Evolutionary conservation across 2,888 invertebrate genomes (phyloP).

Genomic region (Acanthoscelides obtectus): DNA sequence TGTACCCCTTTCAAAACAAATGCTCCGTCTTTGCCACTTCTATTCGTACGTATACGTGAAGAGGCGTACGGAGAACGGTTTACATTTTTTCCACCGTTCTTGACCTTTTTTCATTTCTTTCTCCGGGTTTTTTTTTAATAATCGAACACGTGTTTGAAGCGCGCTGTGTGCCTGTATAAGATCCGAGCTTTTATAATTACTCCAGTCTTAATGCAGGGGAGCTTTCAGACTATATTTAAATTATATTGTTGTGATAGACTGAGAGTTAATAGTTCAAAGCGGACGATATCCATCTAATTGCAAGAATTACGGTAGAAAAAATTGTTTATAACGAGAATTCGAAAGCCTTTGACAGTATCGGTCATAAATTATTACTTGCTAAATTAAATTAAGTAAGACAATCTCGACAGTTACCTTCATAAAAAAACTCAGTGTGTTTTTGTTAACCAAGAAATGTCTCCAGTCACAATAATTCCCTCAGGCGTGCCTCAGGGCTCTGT

Average conservation of each 20-base stretch:
- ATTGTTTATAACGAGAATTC: no score
- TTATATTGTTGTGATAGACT: not conserved
- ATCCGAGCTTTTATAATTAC: not conserved
- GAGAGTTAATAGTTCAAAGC: not conserved
- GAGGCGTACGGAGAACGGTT: not conserved
- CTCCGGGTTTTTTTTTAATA: not conserved
- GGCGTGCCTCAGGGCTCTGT: no score
- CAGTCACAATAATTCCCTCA: no score
- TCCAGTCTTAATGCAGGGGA: not conserved
- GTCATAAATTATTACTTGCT: no score
- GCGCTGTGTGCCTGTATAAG: not conserved
- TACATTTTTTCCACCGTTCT: not conserved
- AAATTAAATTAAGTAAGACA: no score
- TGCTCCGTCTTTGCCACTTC: not conserved
- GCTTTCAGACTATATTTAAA: constrained; percentile 2
- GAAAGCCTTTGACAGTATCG: no score
- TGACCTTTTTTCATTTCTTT: not conserved
- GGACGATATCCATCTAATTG: no score
- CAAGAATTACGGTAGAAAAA: no score
- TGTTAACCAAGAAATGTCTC: no score
- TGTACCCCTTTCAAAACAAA: not conserved
- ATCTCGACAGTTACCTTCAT: no score
- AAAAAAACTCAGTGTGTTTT: no score
- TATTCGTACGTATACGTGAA: not conserved
- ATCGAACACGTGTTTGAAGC: constrained; percentile 1